Evolutionary conservation across 1,140 invertebrate species (phyloP).

Genomic region (Chrysopa pallens): DNA sequence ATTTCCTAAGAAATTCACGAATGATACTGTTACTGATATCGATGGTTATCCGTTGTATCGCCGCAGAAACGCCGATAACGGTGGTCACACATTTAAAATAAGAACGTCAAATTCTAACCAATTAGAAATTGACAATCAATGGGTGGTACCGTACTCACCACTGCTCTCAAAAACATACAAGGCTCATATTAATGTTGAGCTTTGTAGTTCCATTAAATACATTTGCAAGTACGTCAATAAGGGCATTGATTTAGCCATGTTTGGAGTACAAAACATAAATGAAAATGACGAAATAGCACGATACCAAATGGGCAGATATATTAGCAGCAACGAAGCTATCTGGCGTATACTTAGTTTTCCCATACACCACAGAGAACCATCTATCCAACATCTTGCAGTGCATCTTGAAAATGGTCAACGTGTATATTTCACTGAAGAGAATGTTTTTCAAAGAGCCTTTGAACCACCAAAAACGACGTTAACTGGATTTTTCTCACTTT

Average conservation of each 20-base stretch:
- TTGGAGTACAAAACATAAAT: slow-evolving; percentile 3
- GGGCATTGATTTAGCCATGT: slow-evolving; percentile 9
- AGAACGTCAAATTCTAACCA: slow-evolving; percentile 12
- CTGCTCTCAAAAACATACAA: slow-evolving; percentile 6
- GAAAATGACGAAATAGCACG: no score
- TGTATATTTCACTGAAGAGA: no score
- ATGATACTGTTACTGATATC: slow-evolving; percentile 12
- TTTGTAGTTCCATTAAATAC: slow-evolving; percentile 18
- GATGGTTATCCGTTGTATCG: slow-evolving; percentile 21
- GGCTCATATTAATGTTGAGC: slow-evolving; percentile 11
- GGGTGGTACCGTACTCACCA: slow-evolving; percentile 15
- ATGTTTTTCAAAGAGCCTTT: no score
- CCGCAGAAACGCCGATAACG: slow-evolving; percentile 6
- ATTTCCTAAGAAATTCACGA: slow-evolving; percentile 12
- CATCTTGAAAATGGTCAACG: slow-evolving; percentile 10
- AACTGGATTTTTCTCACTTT: slow-evolving; percentile 12
- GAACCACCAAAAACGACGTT: slow-evolving; percentile 8
- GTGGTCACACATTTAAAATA: slow-evolving; percentile 7
- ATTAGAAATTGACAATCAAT: slow-evolving; percentile 7
- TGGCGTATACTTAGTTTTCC: no score
- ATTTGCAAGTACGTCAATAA: slow-evolving; percentile 19
- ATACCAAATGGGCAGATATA: slow-evolving; percentile 6
- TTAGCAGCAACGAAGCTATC: slow-evolving; percentile 3
- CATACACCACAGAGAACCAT: no score
- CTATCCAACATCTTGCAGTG: no score